A percentile compares a stretch with the other conserved stretches of the same genome.
Conservation (phyloP, 2,888 invertebrate species). For the Andrena trimmerana region DNA sequence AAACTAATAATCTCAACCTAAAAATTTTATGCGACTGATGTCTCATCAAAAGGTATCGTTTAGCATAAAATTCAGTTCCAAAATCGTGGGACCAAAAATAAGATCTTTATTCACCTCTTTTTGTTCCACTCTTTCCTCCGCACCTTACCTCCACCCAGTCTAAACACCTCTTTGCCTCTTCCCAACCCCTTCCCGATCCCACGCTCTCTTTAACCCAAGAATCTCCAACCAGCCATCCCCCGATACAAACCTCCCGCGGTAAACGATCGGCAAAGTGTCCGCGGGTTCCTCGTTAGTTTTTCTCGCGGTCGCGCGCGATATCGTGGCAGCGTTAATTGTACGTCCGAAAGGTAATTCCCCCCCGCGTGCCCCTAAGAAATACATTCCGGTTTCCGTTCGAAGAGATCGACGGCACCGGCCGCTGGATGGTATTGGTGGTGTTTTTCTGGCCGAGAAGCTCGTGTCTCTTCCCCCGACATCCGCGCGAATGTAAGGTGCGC, state of each 20-base stretch:
- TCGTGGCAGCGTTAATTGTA: conserved; percentile 72
- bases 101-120: too few relatives aligned
- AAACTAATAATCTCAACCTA: too few relatives aligned
- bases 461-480: conserved; percentile 72
- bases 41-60: too few relatives aligned
- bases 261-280: not conserved
- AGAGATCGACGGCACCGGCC: conserved; percentile 69
- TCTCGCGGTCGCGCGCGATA: conserved; percentile 47
- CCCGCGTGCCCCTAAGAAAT: conserved; percentile 62
- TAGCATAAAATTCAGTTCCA: too few relatives aligned
- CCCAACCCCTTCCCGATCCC: not conserved
- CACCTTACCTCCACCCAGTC: not conserved
- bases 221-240: not conserved
- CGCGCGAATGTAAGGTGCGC: conserved; percentile 68
- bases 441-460: conserved; percentile 64
- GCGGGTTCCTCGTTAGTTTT: conserved; percentile 32
- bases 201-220: not conserved
- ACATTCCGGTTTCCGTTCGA: conserved; percentile 74
- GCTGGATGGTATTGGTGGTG: conserved; percentile 61
- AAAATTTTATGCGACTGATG: too few relatives aligned
- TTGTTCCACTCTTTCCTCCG: not conserved
- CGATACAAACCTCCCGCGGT: not conserved
- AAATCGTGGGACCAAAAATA: too few relatives aligned
- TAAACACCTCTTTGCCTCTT: not conserved
- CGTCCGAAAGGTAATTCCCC: conserved; percentile 57